phyloP scores from a whole-genome alignment of 2,113 vertebrate genomes.

The Campylomormyrus numenius region DNA sequence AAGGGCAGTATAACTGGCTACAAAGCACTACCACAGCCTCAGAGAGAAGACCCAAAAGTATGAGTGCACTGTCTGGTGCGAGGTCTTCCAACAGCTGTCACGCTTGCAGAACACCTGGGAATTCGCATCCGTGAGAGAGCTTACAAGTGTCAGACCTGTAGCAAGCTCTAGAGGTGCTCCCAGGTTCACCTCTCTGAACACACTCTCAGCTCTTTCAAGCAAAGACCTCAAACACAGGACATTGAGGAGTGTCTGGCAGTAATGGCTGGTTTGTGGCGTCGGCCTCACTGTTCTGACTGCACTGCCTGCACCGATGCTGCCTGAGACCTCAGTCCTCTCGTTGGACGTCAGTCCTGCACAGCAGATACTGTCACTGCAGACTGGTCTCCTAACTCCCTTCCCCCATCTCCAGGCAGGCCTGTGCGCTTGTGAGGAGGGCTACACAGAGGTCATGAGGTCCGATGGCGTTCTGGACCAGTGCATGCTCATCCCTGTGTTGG shows the following conservation, averaged over 20 bases:
- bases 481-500: constrained; percentile 82
- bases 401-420: constrained; percentile 68
- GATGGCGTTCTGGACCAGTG: constrained; percentile 81
- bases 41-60: not conserved
- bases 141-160: not conserved
- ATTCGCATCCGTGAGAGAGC: not conserved
- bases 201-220: not conserved
- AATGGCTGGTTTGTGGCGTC: not conserved
- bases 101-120: not conserved
- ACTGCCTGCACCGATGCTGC: not conserved
- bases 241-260: not conserved
- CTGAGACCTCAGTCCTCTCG: not conserved
- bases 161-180: not conserved
- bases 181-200: not conserved
- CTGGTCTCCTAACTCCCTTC: not conserved
- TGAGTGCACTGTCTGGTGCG: not conserved
- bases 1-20: not conserved
- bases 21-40: not conserved
- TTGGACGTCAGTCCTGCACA: not conserved
- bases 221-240: not conserved
- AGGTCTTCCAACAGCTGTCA: not conserved
- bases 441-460: constrained; percentile 82
- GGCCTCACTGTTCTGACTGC: not conserved
- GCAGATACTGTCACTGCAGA: not conserved
- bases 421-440: constrained; percentile 87